Evolutionary conservation across 2,888 invertebrate genomes (phyloP).

Genomic region (Archips xylosteana): DNA sequence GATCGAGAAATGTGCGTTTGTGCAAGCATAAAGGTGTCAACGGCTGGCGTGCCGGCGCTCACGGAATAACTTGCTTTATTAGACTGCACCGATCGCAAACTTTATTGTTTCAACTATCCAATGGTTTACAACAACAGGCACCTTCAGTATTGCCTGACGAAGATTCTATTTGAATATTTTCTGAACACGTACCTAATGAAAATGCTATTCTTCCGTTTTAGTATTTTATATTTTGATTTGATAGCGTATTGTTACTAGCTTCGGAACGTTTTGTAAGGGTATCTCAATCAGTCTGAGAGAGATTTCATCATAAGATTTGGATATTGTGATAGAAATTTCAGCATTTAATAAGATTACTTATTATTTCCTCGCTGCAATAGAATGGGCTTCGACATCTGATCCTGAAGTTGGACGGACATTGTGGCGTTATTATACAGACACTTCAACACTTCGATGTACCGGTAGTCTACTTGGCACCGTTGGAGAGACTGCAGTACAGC

Average conservation of each 20-base stretch:
- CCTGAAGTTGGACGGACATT: too few species aligned
- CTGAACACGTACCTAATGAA: conserved; percentile 4
- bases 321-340: not conserved
- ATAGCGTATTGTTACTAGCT: not conserved
- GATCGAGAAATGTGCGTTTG: conserved; percentile 10
- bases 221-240: conserved; percentile 8
- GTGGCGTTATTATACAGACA: too few species aligned
- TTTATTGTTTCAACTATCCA: conserved; percentile 34
- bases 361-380: too few species aligned
- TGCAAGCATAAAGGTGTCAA: conserved; percentile 13
- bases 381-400: too few species aligned
- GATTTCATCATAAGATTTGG: not conserved
- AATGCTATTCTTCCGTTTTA: not conserved
- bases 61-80: conserved; percentile 30
- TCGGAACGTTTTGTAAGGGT: not conserved
- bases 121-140: conserved; percentile 23
- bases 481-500: too few species aligned
- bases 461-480: too few species aligned
- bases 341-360: not conserved
- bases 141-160: conserved; percentile 28
- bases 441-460: too few species aligned
- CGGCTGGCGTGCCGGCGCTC: conserved; percentile 8
- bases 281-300: not conserved
- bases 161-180: conserved; percentile 29
- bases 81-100: conserved; percentile 23